Conservation (phyloP, 2,888 invertebrate genomes). For the Drosophila trichaetosa region DNA sequence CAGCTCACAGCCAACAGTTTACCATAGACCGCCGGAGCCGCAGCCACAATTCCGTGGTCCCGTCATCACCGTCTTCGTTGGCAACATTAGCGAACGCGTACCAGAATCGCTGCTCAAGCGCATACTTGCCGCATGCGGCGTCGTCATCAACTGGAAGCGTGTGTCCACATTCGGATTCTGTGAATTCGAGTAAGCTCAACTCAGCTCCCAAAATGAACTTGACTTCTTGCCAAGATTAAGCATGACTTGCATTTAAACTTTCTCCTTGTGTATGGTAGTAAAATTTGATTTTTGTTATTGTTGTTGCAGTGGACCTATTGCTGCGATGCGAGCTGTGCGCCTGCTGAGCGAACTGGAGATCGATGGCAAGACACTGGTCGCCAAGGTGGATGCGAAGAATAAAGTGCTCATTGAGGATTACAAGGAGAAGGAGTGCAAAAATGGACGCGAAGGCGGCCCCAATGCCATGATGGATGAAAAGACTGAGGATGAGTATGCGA, state of each 20-base stretch:
- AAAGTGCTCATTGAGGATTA: slow-evolving; percentile 97
- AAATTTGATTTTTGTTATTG: slow-evolving; percentile 7
- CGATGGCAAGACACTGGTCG: slow-evolving; percentile 96
- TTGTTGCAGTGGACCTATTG: slow-evolving; percentile 90
- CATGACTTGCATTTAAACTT: background rate
- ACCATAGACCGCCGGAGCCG: slow-evolving; percentile 83
- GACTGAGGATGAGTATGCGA: slow-evolving; percentile 88
- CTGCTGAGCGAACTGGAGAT: slow-evolving; percentile 96
- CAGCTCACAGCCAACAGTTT: slow-evolving; percentile 85
- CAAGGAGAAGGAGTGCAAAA: slow-evolving; percentile 89
- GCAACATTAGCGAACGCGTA: slow-evolving; percentile 96
- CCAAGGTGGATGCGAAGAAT: slow-evolving; percentile 98
- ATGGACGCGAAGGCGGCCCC: slow-evolving; percentile 80
- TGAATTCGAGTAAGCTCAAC: slow-evolving; percentile 90
- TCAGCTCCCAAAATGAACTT: background rate
- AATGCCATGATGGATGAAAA: slow-evolving; percentile 87
- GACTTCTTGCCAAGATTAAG: background rate
- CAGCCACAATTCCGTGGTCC: slow-evolving; percentile 89
- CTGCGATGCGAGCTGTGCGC: slow-evolving; percentile 96
- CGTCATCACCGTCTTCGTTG: slow-evolving; percentile 93
- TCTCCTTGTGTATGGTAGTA: background rate
- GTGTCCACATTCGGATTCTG: slow-evolving; percentile 99
- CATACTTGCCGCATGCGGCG: slow-evolving; percentile 96
- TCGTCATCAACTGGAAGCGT: slow-evolving; percentile 98
- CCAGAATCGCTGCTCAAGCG: slow-evolving; percentile 98